These are phyloP conservation scores for Petrosia ficiformis DNA, from an alignment of 37 sponge, comb jelly and placozoan genomes.

Conservation along the genomic window DNA sequence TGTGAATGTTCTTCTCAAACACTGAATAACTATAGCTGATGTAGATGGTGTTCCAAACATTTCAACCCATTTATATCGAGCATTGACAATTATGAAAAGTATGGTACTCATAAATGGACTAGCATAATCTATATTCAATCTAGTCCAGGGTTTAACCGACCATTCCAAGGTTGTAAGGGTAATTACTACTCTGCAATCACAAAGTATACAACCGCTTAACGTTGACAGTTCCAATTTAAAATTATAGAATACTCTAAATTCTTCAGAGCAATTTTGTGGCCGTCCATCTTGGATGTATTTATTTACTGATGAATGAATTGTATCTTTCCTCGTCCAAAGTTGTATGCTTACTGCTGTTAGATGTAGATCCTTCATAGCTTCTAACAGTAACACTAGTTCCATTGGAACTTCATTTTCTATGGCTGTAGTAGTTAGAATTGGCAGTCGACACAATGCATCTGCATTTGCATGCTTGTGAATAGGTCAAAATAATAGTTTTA, in stretches of 20 bases:
- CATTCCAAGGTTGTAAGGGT: background rate
- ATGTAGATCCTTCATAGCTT: too few relatives aligned
- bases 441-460: too few relatives aligned
- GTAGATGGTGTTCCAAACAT: background rate
- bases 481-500: too few relatives aligned
- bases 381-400: too few relatives aligned
- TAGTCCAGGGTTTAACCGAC: conserved; percentile 40
- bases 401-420: too few relatives aligned
- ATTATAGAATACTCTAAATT: background rate
- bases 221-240: background rate
- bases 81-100: conserved; percentile 36
- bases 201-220: background rate
- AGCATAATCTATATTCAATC: conserved; percentile 54
- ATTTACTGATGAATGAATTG: background rate
- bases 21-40: conserved; percentile 24
- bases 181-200: background rate
- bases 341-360: too few relatives aligned
- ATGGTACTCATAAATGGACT: conserved; percentile 44
- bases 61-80: conserved; percentile 50
- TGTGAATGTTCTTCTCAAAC: too few relatives aligned
- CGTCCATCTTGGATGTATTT: background rate
- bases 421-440: too few relatives aligned
- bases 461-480: too few relatives aligned
- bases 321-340: too few relatives aligned
- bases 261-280: background rate